phyloP scores from a whole-genome alignment of 53 echinoderm and acorn worm species.

The Apostichopus leukothele region DNA sequence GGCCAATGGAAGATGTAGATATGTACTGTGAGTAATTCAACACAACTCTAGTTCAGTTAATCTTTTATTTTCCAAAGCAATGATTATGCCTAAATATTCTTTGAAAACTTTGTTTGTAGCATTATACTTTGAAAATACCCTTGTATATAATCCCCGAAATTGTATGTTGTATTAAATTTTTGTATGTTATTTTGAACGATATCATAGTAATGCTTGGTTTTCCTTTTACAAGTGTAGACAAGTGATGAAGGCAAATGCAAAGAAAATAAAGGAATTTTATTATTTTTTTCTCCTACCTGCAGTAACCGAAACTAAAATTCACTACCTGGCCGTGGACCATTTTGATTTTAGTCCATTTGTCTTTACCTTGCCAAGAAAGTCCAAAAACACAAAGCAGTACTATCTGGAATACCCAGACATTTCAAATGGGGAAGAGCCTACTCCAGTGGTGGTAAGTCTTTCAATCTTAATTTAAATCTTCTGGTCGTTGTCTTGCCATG shows the following conservation, averaged over 20 bases:
- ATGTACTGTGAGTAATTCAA: constrained; percentile 40
- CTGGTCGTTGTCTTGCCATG: too few relatives aligned
- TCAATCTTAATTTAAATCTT: too few relatives aligned
- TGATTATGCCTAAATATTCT: too few relatives aligned
- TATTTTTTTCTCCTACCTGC: neutral
- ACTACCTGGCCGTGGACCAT: constrained; percentile 71
- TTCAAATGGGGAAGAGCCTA: constrained; percentile 74
- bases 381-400: constrained; percentile 48
- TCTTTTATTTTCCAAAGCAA: too few relatives aligned
- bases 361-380: constrained; percentile 58
- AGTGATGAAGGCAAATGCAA: too few relatives aligned
- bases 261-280: neutral
- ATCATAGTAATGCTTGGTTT: too few relatives aligned
- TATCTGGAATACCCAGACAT: constrained; percentile 69
- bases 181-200: too few relatives aligned
- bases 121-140: too few relatives aligned
- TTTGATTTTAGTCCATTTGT: constrained; percentile 83
- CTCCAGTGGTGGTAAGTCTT: constrained; percentile 83
- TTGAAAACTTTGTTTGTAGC: too few relatives aligned
- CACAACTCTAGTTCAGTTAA: neutral
- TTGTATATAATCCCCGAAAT: too few relatives aligned
- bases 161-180: too few relatives aligned
- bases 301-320: constrained; percentile 75
- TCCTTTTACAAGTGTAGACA: too few relatives aligned
- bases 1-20: constrained; percentile 43